Base-by-base conservation (phyloP, 2,888 invertebrate genomes). In the Melieria crassipennis region DNA sequence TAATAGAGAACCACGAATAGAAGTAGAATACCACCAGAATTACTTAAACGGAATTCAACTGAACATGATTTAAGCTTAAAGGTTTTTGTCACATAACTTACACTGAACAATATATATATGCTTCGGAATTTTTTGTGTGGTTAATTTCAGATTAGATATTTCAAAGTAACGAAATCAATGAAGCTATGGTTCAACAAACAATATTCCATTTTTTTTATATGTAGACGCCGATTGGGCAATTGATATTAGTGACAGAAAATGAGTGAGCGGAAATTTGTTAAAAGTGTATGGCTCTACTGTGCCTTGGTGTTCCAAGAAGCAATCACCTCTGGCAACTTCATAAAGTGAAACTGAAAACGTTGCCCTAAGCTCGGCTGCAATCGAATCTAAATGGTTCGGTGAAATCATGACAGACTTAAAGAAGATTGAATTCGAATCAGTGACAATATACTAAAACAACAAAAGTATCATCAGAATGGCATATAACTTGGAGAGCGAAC, bases 391-490 rank as follows among this genome's bases (percentile, higher is more conserved):
- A 10, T 58, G 58, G 1, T 1, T 58, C 4, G 9, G 1, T 30
- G 58, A 30, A 5, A 16, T n/a, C 30, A 45, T 13, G 55, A n/a
- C 7, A 45, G 56, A 16, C 16, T 16, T 16, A 16, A 11, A 46
- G 4, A 13, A 66, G 48, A 56, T 56, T 10, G 56, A 66, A 11
- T 7, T 42, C n/a, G 66, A 66, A n/a, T 45, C 66, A 6, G 42
- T 66, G 5, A 56, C 47, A 9, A 66, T 66, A 13, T 57, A 47
- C 43, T 55, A 66, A 66, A 56, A 66, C n/a, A 66, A 66, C 11
- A 30, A 45, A 55, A 56, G 43, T 7, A 43, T 55, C 47, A 65
- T 66, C 16, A 56, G 45, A 5, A 66, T 66, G 66, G 66, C 57
- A 45, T 42, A 45, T n/a, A 66, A 66, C n/a, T 7, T 65, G 16